Evolutionary conservation across 2,888 invertebrate genomes (phyloP).

Genomic region (Thereva nobilitata): DNA sequence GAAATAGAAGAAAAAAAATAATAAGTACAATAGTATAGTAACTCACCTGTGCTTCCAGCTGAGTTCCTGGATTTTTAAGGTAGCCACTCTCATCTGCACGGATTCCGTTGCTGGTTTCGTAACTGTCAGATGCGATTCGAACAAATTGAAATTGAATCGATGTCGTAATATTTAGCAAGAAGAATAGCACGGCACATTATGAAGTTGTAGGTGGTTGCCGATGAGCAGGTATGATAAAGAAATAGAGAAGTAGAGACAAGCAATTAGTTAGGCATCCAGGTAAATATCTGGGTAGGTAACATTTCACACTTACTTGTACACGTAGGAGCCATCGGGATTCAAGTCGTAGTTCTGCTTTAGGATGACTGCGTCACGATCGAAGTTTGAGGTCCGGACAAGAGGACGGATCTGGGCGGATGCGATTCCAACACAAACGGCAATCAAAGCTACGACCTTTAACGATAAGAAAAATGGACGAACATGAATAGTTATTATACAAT

Average conservation of each 20-base stretch:
- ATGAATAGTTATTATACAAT: neutral
- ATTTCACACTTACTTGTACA: constrained; percentile 57
- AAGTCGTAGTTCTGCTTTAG: constrained; percentile 60
- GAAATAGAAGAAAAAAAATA: too few species aligned
- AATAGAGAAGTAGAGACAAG: constrained; percentile 19
- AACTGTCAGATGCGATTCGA: constrained; percentile 54
- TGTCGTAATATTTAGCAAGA: constrained; percentile 27
- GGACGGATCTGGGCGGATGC: constrained; percentile 55
- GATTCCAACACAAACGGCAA: constrained; percentile 49
- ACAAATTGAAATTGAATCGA: neutral
- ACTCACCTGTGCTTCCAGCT: constrained; percentile 62
- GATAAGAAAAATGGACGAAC: neutral
- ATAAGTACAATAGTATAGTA: neutral
- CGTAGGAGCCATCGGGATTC: constrained; percentile 61
- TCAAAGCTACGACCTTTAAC: constrained; percentile 54
- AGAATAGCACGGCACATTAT: constrained; percentile 7
- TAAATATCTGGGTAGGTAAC: constrained; percentile 18
- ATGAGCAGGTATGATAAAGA: neutral
- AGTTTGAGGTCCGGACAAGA: constrained; percentile 47
- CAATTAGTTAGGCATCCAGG: constrained; percentile 30
- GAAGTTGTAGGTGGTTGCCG: constrained; percentile 23
- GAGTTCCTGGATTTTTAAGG: constrained; percentile 64
- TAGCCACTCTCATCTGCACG: constrained; percentile 66
- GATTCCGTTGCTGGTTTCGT: constrained; percentile 69
- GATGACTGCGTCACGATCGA: constrained; percentile 59